Evolutionary conservation across 2,113 vertebrate species (phyloP).

Genomic region (Mus spicilegus): DNA sequence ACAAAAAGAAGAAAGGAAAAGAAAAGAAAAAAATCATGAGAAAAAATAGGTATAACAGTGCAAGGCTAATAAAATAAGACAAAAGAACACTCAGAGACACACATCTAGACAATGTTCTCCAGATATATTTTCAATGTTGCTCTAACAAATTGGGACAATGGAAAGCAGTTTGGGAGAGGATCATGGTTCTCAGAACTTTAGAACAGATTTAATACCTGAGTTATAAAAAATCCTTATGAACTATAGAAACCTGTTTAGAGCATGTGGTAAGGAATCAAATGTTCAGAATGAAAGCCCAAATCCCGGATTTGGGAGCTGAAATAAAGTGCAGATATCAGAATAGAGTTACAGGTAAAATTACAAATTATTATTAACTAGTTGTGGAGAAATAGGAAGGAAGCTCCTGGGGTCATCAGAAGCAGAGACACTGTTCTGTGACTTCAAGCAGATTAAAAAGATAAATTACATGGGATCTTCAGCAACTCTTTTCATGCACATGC

Average conservation of each 20-base stretch:
- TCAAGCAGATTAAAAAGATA: background rate
- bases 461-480: background rate
- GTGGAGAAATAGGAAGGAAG: slow-evolving; percentile 39
- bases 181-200: background rate
- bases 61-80: background rate
- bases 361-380: slow-evolving; percentile 1
- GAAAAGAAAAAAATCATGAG: background rate
- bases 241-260: background rate
- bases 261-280: background rate
- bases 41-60: background rate
- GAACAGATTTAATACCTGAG: background rate
- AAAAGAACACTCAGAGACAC: background rate
- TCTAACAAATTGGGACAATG: background rate
- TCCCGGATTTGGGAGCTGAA: background rate
- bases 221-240: background rate
- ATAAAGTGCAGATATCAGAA: slow-evolving; percentile 34
- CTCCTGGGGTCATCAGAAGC: background rate
- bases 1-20: no score
- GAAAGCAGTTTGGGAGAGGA: background rate
- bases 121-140: background rate
- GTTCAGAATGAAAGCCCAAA: background rate
- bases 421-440: background rate
- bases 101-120: background rate
- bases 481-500: background rate
- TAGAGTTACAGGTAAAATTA: slow-evolving; percentile 28